Percentiles rank a stretch among this genome's conserved stretches.
These are phyloP conservation scores for Yponomeuta plumbellus DNA, from an alignment of 2,888 invertebrate genomes.

Conservation along the genomic window DNA sequence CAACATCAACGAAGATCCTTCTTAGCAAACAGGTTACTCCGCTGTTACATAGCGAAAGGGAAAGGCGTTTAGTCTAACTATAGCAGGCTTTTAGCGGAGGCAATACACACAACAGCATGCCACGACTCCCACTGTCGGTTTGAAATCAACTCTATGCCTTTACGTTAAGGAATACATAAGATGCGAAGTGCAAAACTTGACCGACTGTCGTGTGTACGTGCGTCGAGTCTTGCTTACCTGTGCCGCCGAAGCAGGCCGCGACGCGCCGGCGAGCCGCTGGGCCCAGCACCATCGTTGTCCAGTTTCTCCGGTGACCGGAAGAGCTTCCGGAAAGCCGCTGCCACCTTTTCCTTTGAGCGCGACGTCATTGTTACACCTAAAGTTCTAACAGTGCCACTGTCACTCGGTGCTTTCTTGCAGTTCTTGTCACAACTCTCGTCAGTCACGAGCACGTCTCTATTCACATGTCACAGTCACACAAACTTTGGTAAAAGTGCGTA, in stretches of 20 bases:
- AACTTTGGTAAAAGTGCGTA: background rate
- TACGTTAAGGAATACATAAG: too few relatives aligned
- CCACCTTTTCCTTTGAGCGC: constrained; percentile 88
- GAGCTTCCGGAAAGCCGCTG: constrained; percentile 86
- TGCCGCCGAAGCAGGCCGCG: constrained; percentile 69
- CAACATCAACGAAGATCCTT: background rate
- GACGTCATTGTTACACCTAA: constrained; percentile 77
- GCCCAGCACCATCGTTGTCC: constrained; percentile 78
- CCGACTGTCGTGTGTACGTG: background rate
- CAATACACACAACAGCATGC: background rate
- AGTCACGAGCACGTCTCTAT: constrained; percentile 1
- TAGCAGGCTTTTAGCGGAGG: background rate
- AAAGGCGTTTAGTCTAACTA: constrained; percentile 6
- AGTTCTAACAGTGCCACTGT: too few relatives aligned
- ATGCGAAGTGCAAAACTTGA: background rate
- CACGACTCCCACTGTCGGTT: too few relatives aligned
- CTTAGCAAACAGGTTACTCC: background rate
- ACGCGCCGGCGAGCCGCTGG: constrained; percentile 78
- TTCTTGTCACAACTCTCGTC: background rate
- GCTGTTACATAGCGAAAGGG: background rate
- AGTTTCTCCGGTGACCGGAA: constrained; percentile 85
- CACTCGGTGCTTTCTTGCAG: background rate
- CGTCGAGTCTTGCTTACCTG: constrained; percentile 41
- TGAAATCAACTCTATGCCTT: too few relatives aligned
- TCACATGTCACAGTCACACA: constrained; percentile 10